phyloP scores from a whole-genome alignment of 2,888 invertebrate species.

The Leptinotarsa rubiginosa region DNA sequence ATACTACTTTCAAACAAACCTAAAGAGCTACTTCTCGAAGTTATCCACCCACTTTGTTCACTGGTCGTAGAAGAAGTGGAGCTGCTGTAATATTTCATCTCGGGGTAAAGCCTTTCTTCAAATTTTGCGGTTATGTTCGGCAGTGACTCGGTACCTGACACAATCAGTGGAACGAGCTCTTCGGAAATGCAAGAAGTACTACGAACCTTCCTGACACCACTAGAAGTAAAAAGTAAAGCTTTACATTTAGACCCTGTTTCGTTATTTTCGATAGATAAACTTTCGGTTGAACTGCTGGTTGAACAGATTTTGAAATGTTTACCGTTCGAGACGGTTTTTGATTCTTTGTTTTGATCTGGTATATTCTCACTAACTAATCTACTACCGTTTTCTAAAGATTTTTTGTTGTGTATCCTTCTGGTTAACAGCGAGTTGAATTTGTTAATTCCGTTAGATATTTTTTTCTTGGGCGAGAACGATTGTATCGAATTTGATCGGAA shows the following conservation, averaged over 20 bases:
- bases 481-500: slow-evolving; percentile 56
- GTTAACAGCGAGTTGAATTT: slow-evolving; percentile 53
- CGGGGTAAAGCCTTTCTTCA: slow-evolving; percentile 52
- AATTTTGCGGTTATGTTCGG: slow-evolving; percentile 74
- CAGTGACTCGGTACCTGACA: slow-evolving; percentile 73
- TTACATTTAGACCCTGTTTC: slow-evolving; percentile 49
- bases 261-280: slow-evolving; percentile 46
- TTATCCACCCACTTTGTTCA: slow-evolving; percentile 91
- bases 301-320: slow-evolving; percentile 53
- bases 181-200: slow-evolving; percentile 72
- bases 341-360: slow-evolving; percentile 45
- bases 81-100: slow-evolving; percentile 53
- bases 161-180: slow-evolving; percentile 67
- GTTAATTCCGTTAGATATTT: slow-evolving; percentile 63
- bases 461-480: slow-evolving; percentile 65
- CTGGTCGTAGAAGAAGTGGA: slow-evolving; percentile 76
- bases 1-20: slow-evolving; percentile 33
- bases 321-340: slow-evolving; percentile 42
- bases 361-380: slow-evolving; percentile 27
- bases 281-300: slow-evolving; percentile 58
- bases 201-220: slow-evolving; percentile 69
- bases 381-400: slow-evolving; percentile 31
- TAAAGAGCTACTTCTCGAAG: slow-evolving; percentile 77
- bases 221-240: slow-evolving; percentile 39
- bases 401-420: slow-evolving; percentile 46